A percentile compares a stretch with the other conserved stretches of the same genome.
Evolutionary conservation across 2,888 invertebrate species (phyloP).

Genomic region (Eupelmus urozonus): DNA sequence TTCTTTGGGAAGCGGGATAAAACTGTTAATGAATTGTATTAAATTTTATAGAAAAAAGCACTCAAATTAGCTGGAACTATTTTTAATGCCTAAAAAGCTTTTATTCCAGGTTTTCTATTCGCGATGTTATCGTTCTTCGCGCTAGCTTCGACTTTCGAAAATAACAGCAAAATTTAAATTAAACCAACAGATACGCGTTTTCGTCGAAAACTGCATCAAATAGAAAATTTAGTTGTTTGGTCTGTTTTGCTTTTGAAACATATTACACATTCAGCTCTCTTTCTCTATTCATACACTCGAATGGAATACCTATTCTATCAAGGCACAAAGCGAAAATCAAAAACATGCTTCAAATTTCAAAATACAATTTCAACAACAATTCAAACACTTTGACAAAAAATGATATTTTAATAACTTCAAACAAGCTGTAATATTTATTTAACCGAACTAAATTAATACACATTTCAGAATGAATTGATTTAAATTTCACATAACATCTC

Average conservation of each 20-base stretch:
- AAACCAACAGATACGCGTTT: background rate
- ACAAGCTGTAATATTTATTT: no score
- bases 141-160: background rate
- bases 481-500: no score
- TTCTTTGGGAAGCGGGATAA: no score
- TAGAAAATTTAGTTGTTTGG: background rate
- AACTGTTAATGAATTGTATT: no score
- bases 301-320: slow-evolving; percentile 11
- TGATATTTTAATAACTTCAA: no score
- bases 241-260: background rate
- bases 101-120: background rate
- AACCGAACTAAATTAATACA: no score
- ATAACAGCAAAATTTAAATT: slow-evolving; percentile 8
- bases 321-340: background rate
- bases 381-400: no score
- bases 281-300: background rate
- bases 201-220: slow-evolving; percentile 11
- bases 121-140: background rate
- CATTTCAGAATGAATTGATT: no score
- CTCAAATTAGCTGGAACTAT: no score
- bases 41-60: no score
- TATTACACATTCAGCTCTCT: background rate
- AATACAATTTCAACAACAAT: background rate
- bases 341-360: background rate
- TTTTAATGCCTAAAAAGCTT: background rate